A percentile compares a stretch with the other conserved stretches of the same genome.
phyloP scores from a whole-genome alignment of 1,140 invertebrate genomes.

The Lepidurus arcticus region DNA sequence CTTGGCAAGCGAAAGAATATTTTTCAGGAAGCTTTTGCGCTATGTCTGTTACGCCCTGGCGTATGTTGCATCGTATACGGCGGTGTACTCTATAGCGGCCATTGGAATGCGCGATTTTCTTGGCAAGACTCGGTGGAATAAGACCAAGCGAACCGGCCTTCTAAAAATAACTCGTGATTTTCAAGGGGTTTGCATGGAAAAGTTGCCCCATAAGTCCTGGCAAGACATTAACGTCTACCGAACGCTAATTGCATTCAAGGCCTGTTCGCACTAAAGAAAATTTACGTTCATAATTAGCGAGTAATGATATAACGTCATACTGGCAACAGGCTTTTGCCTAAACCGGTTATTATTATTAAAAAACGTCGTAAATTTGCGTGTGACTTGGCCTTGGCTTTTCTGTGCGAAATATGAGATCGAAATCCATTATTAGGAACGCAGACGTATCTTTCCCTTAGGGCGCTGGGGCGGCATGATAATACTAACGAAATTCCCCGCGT shows the following conservation, averaged over 20 bases:
- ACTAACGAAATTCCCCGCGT: no score
- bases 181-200: background rate
- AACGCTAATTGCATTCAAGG: slow-evolving; percentile 6
- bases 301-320: no score
- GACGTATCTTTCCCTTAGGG: no score
- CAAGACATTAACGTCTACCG: background rate
- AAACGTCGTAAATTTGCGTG: no score
- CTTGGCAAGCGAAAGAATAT: background rate
- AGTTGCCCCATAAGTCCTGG: background rate
- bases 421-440: no score
- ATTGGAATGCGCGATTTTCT: slow-evolving; percentile 22
- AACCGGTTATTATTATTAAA: no score
- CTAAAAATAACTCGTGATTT: slow-evolving; percentile 12
- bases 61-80: background rate
- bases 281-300: no score
- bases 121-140: background rate
- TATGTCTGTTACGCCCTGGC: background rate
- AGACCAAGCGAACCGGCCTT: background rate
- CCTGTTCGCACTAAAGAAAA: background rate
- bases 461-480: no score
- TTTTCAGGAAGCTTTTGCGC: background rate
- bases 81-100: background rate
- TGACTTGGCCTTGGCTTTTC: no score
- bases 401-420: no score
- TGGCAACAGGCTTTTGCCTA: no score